Base-by-base conservation (phyloP, 1,140 invertebrate genomes). In the Pachyrhynchus sulphureomaculatus region DNA sequence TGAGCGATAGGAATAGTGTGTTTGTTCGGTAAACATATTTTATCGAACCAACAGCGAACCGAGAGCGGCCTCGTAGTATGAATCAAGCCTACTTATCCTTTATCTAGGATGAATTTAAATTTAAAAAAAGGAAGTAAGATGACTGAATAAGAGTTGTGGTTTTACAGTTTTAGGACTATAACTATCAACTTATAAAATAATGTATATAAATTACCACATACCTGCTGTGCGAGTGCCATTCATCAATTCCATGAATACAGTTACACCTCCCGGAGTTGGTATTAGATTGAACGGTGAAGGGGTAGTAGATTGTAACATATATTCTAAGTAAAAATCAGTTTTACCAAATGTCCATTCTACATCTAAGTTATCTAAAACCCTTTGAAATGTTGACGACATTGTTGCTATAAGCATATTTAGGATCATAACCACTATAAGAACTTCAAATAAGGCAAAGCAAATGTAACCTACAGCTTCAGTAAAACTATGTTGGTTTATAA, bases 381-480 rank as follows among this genome's bases (percentile, higher is more conserved):
- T 76, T 70, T 88, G 86, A 69, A 87, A 88, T 1, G 86, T 88
- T 63, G 87, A 87, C 10, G 86, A 84, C 84, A 90, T 89, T 69
- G 88, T 88, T 3, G 88, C 88, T 64, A 90, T 88, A 21, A 90
- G 78, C 85, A 90, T 89, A 74, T 90, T 90, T 23, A 90, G 71
- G n/a, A 90, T 81, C 18, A 90, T 82, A 42, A 90, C 81, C 29
- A 89, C 85, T n/a, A 82, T 83, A 41, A 89, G 81, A 41, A 86
- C 83, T 72, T 86, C 82, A 67, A 85, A 88, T 29, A 78, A 68
- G 5, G 82, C 84, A 65, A 86, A 88, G 23, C 82, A 78, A n/a
- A 85, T 76, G 65, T 86, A 85, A 21, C 85, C 85, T 41, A 86
- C 77, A 4, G 78, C 73, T 72, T 86, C 82, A 0, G 84, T 86